These are phyloP conservation scores for Todus mexicanus DNA, from an alignment of 2,797 vertebrate species.

Conservation along the genomic window DNA sequence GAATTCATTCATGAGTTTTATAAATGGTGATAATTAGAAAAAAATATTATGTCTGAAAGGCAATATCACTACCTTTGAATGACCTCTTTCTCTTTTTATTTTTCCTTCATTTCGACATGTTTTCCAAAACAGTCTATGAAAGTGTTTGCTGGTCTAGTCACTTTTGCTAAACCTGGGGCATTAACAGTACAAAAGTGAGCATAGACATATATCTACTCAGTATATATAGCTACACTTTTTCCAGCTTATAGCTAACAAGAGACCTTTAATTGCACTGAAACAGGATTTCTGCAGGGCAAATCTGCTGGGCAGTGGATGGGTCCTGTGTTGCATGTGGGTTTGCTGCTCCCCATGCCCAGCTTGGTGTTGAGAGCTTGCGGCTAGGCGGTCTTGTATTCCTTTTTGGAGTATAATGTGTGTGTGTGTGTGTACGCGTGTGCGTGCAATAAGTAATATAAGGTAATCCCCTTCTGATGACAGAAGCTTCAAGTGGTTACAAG, in stretches of 20 bases:
- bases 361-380: constrained; percentile 72
- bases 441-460: neutral
- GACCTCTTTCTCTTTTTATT: constrained; percentile 9
- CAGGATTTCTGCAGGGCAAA: neutral
- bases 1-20: constrained; percentile 44
- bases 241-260: neutral
- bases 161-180: neutral
- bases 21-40: constrained; percentile 59
- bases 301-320: neutral
- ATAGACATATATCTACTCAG: neutral
- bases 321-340: neutral
- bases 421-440: neutral
- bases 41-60: constrained; percentile 37
- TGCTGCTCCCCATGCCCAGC: constrained; percentile 58
- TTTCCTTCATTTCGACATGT: neutral
- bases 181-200: neutral
- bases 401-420: neutral
- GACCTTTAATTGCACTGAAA: neutral
- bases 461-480: constrained; percentile 69
- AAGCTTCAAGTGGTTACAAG: constrained; percentile 76
- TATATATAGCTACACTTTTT: neutral
- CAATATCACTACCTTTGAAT: constrained; percentile 8
- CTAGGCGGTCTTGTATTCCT: constrained; percentile 20
- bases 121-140: neutral
- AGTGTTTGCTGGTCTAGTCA: neutral